These are phyloP conservation scores for Meloidogyne chitwoodi DNA, from an alignment of 1,140 invertebrate species.

Conservation along the genomic window DNA sequence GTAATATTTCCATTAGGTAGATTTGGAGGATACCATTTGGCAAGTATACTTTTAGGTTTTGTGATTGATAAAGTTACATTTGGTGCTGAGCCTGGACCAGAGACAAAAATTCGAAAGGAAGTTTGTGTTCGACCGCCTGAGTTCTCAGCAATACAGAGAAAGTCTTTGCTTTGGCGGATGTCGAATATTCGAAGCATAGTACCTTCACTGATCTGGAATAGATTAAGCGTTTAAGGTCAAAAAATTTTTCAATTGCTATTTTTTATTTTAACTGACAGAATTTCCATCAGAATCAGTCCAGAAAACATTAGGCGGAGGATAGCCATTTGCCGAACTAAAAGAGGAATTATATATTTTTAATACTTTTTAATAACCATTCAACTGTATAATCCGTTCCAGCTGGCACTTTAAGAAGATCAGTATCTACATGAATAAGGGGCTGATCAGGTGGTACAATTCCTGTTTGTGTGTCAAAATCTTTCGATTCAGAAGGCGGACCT, in stretches of 20 bases:
- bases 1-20: conserved; percentile 58
- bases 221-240: neutral
- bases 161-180: conserved; percentile 45
- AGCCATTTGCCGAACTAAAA: conserved; percentile 44
- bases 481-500: neutral
- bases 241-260: neutral
- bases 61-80: conserved; percentile 50
- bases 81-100: conserved; percentile 56
- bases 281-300: conserved; percentile 57
- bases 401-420: conserved; percentile 48
- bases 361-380: conserved; percentile 28
- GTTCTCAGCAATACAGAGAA: conserved; percentile 56
- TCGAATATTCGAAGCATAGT: conserved; percentile 45
- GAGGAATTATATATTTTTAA: neutral
- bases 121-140: conserved; percentile 47
- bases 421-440: conserved; percentile 55
- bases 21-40: conserved; percentile 52
- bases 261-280: conserved; percentile 32
- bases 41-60: conserved; percentile 51
- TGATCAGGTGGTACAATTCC: conserved; percentile 50
- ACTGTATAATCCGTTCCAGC: conserved; percentile 58
- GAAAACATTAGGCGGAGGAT: conserved; percentile 45
- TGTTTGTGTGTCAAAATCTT: conserved; percentile 11
- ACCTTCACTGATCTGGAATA: conserved; percentile 39
- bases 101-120: conserved; percentile 52